These are phyloP conservation scores for Eledona agricola DNA, from an alignment of 2,888 invertebrate species.

Conservation along the genomic window DNA sequence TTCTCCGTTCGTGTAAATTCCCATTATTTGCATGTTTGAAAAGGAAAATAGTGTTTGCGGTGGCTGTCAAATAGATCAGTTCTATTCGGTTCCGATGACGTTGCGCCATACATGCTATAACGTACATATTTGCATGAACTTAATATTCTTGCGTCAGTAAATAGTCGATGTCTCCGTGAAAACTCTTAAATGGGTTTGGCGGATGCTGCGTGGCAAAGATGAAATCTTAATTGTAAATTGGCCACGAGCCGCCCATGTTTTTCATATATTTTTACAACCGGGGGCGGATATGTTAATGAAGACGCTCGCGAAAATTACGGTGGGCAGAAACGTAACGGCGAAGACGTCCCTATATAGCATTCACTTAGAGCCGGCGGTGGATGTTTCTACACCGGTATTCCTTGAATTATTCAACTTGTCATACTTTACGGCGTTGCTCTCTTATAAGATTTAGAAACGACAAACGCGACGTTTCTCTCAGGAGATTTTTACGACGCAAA, in stretches of 20 bases:
- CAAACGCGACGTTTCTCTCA: constrained; percentile 44
- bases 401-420: constrained; percentile 54
- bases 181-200: constrained; percentile 1
- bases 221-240: constrained; percentile 42
- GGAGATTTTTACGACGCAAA: constrained; percentile 48
- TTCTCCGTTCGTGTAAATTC: constrained; percentile 2
- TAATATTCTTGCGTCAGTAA: too few species aligned
- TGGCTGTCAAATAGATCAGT: constrained; percentile 14
- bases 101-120: too few species aligned
- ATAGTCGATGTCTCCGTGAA: too few species aligned
- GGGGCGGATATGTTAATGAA: constrained; percentile 43
- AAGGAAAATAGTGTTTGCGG: constrained; percentile 9
- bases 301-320: constrained; percentile 41
- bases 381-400: constrained; percentile 38
- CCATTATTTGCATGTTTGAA: constrained; percentile 19
- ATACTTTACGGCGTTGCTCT: constrained; percentile 51
- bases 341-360: constrained; percentile 26
- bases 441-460: constrained; percentile 52
- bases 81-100: constrained; percentile 10
- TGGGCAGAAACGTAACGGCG: constrained; percentile 17
- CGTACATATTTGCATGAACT: too few species aligned
- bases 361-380: constrained; percentile 39
- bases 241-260: constrained; percentile 33
- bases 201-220: constrained; percentile 24
- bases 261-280: constrained; percentile 40